Evolutionary conservation across 1,140 invertebrate species (phyloP), one percentile per base, ranked within the genome.

Genomic region (Lepidurus apus): DNA sequence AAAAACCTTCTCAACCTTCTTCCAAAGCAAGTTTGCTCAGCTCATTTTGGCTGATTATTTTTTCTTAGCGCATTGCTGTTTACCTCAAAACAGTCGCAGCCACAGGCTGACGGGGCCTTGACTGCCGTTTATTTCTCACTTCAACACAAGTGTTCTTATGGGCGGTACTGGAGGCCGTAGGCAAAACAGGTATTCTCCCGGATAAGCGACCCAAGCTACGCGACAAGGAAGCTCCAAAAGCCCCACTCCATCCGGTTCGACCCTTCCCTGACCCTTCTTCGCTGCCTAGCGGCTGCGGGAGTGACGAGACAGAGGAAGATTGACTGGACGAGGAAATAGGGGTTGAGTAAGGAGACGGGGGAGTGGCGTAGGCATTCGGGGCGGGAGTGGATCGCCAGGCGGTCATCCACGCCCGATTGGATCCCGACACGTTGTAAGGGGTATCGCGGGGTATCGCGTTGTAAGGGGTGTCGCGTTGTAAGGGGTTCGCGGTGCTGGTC

Each of bases 1-100:
- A 34, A 34, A 26, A 34, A 34, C 34, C 2, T 34, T 34, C 34
- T 34, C 2, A 34, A 4, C 34, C 34, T 34, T 34, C 34, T 34
- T 34, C 34, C 3, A 34, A 34, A 34, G 34, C 34, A 34, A 34
- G 34, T 34, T 34, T 34, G 4, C 34, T 34, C 34, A 34, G 34
- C 34, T 0, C 34, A 21, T 65, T 65, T 65, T 7, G 53, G 9
- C 53, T n/a, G 13, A 65, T 65, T n/a, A 17, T 65, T 65, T 65
- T 65, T 7, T 9, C 53, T 65, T 65, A 21, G 21, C 17, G 17
- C 45, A 7, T 47, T 17, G 10, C 45, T 11, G 17, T 7, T 65
- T 65, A 65, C 53, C 53, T 65, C 7, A 65, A 65, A 65, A 65
- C 53, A 5, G 53, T 65, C 53, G 53, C 53, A n/a, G 53, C 53